Percentiles rank a stretch among this genome's conserved stretches.
These are phyloP conservation scores for Halcyon smyrnensis DNA, from an alignment of 2,797 vertebrate genomes.

Conservation along the genomic window DNA sequence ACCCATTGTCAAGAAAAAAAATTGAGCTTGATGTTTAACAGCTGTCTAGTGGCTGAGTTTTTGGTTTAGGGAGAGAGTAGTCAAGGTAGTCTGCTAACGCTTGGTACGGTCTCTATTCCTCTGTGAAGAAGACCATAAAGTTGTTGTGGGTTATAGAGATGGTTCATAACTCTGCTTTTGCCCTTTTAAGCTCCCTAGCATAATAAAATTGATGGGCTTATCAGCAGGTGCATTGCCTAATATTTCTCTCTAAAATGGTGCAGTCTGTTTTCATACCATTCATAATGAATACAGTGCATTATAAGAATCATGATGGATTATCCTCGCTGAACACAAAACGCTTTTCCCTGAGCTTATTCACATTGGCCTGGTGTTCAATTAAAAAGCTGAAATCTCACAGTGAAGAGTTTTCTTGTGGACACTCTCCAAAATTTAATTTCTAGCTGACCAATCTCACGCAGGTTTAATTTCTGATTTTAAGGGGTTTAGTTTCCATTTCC, in stretches of 20 bases:
- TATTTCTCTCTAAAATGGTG: background rate
- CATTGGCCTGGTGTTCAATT: background rate
- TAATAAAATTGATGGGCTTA: background rate
- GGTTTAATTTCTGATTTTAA: slow-evolving; percentile 13
- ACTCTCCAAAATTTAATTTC: background rate
- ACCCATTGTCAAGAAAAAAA: slow-evolving; percentile 22
- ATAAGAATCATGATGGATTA: background rate
- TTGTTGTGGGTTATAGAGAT: background rate
- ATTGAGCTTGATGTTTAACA: slow-evolving; percentile 38
- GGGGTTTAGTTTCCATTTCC: background rate
- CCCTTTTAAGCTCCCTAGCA: background rate
- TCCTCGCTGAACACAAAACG: background rate
- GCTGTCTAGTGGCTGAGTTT: slow-evolving; percentile 61
- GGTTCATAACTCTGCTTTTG: background rate
- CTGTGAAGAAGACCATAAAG: background rate
- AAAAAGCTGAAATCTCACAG: background rate
- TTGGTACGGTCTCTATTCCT: background rate
- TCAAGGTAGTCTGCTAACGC: slow-evolving; percentile 10
- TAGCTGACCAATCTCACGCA: background rate
- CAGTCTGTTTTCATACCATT: background rate
- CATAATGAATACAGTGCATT: background rate
- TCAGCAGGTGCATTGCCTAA: slow-evolving; percentile 13
- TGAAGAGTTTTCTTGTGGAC: background rate
- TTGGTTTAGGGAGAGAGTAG: background rate
- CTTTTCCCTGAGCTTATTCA: background rate